Conservation (phyloP, 2,113 vertebrate species). For the Geococcyx californianus region DNA sequence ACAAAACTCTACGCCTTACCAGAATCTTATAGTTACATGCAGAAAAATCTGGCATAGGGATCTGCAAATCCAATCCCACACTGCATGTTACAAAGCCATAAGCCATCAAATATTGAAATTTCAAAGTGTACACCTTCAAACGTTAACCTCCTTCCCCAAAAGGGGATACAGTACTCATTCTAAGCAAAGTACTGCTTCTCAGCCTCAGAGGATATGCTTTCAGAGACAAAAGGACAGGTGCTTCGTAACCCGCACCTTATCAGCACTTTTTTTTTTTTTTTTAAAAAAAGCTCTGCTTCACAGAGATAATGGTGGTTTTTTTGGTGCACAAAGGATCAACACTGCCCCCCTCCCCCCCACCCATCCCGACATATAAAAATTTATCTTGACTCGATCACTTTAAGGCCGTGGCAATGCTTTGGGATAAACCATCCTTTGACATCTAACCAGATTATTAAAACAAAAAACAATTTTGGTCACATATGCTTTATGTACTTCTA, state of each 20-base stretch:
- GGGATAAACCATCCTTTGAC: background rate
- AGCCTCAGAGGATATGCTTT: background rate
- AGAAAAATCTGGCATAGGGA: background rate
- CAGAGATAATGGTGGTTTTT: background rate
- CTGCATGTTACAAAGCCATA: background rate
- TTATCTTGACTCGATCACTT: background rate
- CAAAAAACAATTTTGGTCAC: background rate
- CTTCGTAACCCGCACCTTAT: background rate
- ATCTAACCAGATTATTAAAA: background rate
- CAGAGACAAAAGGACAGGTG: background rate
- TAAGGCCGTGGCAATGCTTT: background rate
- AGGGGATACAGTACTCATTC: accelerated
- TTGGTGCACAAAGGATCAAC: background rate
- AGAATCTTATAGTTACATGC: background rate
- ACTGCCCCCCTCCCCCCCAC: background rate
- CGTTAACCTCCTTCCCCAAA: background rate
- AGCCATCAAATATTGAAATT: background rate
- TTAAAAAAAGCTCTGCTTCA: background rate
- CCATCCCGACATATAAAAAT: background rate
- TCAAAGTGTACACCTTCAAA: background rate
- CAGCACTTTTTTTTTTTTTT: background rate
- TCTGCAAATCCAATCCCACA: background rate
- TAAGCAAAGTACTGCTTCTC: background rate
- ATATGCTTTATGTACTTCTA: background rate
- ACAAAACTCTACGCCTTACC: background rate